These are phyloP conservation scores for Philereme vetulata DNA, from an alignment of 2,888 invertebrate species.

Conservation along the genomic window DNA sequence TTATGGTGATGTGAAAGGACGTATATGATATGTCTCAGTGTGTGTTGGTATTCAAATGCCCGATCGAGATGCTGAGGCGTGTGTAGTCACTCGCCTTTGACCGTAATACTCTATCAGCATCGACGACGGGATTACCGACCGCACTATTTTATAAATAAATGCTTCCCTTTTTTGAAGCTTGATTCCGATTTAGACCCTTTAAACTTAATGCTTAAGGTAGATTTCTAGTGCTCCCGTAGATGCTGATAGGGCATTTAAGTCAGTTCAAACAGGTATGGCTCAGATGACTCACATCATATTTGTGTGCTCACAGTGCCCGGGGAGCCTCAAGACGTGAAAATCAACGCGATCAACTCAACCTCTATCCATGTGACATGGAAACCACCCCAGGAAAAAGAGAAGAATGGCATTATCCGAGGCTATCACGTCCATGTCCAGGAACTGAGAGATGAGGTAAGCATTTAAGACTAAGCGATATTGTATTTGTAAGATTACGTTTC, in stretches of 20 bases:
- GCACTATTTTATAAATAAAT: conserved; percentile 54
- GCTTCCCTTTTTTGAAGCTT: conserved; percentile 53
- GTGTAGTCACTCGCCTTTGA: conserved; percentile 64
- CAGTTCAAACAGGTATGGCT: conserved; percentile 49
- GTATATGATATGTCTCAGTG: conserved; percentile 77
- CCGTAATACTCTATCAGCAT: conserved; percentile 81
- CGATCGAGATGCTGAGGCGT: conserved; percentile 82
- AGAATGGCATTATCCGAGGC: conserved; percentile 97
- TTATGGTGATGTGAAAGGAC: conserved; percentile 81
- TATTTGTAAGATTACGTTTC: conserved; percentile 15
- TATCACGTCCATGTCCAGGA: conserved; percentile 98
- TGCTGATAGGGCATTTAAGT: conserved; percentile 83
- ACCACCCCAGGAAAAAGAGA: conserved; percentile 94
- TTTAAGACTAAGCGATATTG: not conserved
- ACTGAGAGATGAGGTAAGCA: conserved; percentile 90
- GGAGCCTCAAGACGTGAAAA: conserved; percentile 96
- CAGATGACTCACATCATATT: conserved; percentile 50
- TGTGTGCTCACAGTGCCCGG: conserved; percentile 94
- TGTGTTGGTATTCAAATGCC: conserved; percentile 91
- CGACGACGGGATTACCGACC: conserved; percentile 74
- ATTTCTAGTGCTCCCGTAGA: conserved; percentile 78
- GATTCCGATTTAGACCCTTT: conserved; percentile 59
- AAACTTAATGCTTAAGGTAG: conserved; percentile 68
- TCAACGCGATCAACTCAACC: conserved; percentile 96
- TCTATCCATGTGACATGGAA: conserved; percentile 97